phyloP scores from a whole-genome alignment of 2,113 vertebrate species.

The Ictalurus furcatus region DNA sequence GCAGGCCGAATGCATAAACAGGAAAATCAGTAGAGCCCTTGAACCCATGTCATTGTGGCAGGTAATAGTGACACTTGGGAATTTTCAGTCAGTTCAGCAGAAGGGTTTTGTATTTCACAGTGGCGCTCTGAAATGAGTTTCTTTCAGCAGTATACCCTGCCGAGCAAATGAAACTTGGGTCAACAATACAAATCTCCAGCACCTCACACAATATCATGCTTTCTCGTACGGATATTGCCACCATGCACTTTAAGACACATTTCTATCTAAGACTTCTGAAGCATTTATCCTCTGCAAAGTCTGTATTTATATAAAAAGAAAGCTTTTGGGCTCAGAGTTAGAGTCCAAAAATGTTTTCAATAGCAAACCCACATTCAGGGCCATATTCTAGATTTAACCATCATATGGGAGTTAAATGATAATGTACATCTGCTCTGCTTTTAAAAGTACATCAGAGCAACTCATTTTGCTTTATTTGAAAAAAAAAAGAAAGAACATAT shows the following conservation, averaged over 20 bases:
- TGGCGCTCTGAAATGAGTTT: constrained; percentile 57
- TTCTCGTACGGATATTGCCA: neutral
- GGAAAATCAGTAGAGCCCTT: constrained; percentile 30
- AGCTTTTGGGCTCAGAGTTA: neutral
- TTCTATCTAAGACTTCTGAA: neutral
- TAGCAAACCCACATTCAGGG: neutral
- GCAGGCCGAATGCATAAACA: constrained; percentile 13
- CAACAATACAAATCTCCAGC: constrained; percentile 30
- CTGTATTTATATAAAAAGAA: constrained; percentile 5
- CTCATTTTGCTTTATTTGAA: neutral
- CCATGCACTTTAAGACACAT: neutral
- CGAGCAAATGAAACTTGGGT: constrained; percentile 35
- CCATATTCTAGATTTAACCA: neutral
- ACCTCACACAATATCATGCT: constrained; percentile 3
- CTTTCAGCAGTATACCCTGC: constrained; percentile 55
- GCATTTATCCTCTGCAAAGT: constrained; percentile 5
- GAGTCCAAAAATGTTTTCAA: constrained; percentile 6
- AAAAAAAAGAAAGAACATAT: neutral
- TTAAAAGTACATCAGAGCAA: neutral
- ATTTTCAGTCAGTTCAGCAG: constrained; percentile 41
- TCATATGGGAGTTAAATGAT: constrained; percentile 3
- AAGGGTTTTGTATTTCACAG: constrained; percentile 51
- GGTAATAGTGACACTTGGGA: constrained; percentile 11
- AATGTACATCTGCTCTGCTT: neutral
- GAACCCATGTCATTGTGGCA: constrained; percentile 16